A percentile compares a stretch with the other conserved stretches of the same genome.
phyloP scores from a whole-genome alignment of 2,113 vertebrate genomes.

The Tetraodon nigroviridis region DNA sequence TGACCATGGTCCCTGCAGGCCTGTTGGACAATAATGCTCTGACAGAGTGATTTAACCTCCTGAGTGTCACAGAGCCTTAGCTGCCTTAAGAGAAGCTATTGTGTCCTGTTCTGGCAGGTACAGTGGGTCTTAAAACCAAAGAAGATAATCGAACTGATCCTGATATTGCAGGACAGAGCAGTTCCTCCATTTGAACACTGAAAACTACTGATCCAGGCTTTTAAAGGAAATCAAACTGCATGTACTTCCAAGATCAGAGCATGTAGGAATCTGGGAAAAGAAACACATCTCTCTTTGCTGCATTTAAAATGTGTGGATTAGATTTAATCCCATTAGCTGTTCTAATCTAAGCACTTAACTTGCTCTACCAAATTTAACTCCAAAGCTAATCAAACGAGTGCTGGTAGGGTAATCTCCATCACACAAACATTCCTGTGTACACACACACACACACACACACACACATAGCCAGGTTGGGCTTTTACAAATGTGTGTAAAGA shows the following conservation, averaged over 20 bases:
- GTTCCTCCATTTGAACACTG: too few species aligned
- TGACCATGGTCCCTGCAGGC: neutral
- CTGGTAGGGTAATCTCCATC: slow-evolving; percentile 40
- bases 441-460: neutral
- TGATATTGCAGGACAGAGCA: neutral
- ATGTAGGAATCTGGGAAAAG: neutral
- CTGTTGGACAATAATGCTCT: slow-evolving; percentile 18
- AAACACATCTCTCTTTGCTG: neutral
- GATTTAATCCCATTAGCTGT: neutral
- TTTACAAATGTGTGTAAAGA: neutral
- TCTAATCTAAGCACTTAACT: slow-evolving; percentile 35
- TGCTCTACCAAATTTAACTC: slow-evolving; percentile 56
- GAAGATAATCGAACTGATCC: slow-evolving; percentile 20
- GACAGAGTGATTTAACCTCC: slow-evolving; percentile 47
- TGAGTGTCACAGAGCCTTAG: slow-evolving; percentile 20
- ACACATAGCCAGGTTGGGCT: neutral
- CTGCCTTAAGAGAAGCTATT: slow-evolving; percentile 33
- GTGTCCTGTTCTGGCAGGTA: slow-evolving; percentile 27
- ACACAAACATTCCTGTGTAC: slow-evolving; percentile 4
- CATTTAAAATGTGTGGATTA: neutral
- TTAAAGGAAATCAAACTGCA: neutral
- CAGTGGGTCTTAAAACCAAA: slow-evolving; percentile 5
- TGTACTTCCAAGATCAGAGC: too few species aligned
- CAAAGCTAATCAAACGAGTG: slow-evolving; percentile 60
- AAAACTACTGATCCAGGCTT: neutral